Base-by-base conservation (phyloP, 2,113 vertebrate species). In the Daphoenositta chrysoptera region DNA sequence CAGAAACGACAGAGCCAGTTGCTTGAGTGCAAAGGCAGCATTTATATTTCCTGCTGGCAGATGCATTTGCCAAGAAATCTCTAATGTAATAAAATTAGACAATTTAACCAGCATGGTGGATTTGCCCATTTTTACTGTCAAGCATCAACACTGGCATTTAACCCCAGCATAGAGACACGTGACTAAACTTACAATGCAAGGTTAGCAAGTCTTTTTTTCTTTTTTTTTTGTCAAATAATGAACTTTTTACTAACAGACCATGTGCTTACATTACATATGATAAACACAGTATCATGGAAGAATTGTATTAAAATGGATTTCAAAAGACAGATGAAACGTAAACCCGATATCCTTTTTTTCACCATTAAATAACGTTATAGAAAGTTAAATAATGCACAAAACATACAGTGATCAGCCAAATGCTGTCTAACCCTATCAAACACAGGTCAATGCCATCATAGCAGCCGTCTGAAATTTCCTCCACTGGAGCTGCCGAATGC, bases 361-460 rank as follows among this genome's bases (percentile, higher is more conserved):
- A 90, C 94, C 95, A 91, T 93, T 97, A 97, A 97, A 96, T 97
- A 97, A 97, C 63, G 72, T 97, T 97, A 93, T 73, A 96, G 93
- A 97, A 97, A 97, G 97, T 97, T 98, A 98, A 98, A 97, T 97
- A 98, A 98, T 97, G 94, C 97, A 97, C 96, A 97, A 98, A 98
- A 97, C 97, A 97, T 94, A 98, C 91, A 96, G 97, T 92, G 95
- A 98, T 97, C 97, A 97, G 90, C 89, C 97, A 97, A 98, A 98
- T 91, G 89, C 94, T 96, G 97, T 96, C 98, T 98, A 98, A 99
- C 98, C 98, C 98, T 98, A 98, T 99, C 98, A 98, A 98, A 98
- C 88, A 96, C 98, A 98, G 99, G 98, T 99, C 98, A 99, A 97
- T 94, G 97, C 96, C 96, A 98, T 98, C 97, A 94, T 95, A 98